These are phyloP conservation scores for Trachelipus rathkii DNA, from an alignment of 1,140 invertebrate genomes.

Conservation along the genomic window DNA sequence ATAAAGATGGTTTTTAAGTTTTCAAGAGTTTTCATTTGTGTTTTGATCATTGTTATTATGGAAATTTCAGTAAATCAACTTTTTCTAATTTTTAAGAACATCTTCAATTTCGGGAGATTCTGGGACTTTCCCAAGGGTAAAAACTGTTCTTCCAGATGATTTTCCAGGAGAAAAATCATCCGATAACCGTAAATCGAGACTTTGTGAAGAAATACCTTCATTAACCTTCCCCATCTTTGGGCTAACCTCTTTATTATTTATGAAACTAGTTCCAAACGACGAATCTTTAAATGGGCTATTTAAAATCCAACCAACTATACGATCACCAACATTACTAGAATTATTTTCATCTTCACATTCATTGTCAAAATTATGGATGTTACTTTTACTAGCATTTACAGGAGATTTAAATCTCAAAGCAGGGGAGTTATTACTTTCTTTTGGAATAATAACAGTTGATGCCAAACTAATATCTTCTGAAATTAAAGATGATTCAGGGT, in stretches of 20 bases:
- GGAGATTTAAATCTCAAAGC: no score
- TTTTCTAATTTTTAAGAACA: no score
- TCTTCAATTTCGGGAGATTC: constrained; percentile 19
- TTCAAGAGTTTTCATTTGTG: no score
- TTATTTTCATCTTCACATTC: background rate
- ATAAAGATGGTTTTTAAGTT: no score
- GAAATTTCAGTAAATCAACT: no score
- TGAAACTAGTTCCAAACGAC: constrained; percentile 38
- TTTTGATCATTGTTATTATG: no score
- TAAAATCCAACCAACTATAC: constrained; percentile 28
- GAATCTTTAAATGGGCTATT: constrained; percentile 42
- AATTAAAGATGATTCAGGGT: background rate
- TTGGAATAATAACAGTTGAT: background rate
- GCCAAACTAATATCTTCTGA: background rate
- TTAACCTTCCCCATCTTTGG: no score
- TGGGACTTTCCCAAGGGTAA: constrained; percentile 12
- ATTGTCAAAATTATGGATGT: background rate
- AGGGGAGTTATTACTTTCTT: no score
- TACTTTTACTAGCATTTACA: no score
- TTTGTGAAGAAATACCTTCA: background rate
- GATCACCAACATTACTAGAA: background rate
- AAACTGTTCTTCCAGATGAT: constrained; percentile 2
- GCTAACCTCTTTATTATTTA: constrained; percentile 3
- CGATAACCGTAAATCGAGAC: background rate
- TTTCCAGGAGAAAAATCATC: background rate